Evolutionary conservation across 1,140 invertebrate genomes (phyloP), one percentile per base, ranked within the genome.

Genomic region (Lepidurus couesii): DNA sequence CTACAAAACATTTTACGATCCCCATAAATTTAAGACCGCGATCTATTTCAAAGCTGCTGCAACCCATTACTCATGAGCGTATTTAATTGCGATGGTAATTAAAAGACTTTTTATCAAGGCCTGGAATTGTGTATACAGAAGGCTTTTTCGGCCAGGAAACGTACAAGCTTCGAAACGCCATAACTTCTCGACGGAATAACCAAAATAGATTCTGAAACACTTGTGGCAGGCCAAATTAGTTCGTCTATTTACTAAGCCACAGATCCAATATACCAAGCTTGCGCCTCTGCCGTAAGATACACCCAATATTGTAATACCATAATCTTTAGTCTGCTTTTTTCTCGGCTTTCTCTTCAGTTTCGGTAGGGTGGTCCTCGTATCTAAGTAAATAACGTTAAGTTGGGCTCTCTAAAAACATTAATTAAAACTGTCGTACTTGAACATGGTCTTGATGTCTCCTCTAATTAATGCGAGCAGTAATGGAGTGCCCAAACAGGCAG

Each of bases 401-500:
- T 5, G 76, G 26, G 74, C 16, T 16, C 65, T 77, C 13, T 21
- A 42, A 26, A n/a, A 13, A 77, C 16, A 24, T 16, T 1, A 78
- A 73, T 42, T 45, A 47, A 65, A 76, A 26, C 34, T 45, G 81
- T 92, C 92, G 92, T 87, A 98, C 94, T 91, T 91, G 86, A 98
- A 96, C 81, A 98, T 87, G 1, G 91, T 90, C 81, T 92, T 95
- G 34, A 98, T 85, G 83, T 99, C 98, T 80, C 98, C 97, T 84
- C 92, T 92, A 4, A 98, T 83, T 34, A 97, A 84, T 13, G 97
- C 97, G 1, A 98, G 85, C 7, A 91, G 83, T 1, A 98, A 84
- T 6, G 98, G 98, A 47, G 94, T 92, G 76, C 91, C 92, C 80
- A 98, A 86, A 87, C 98, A 99, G 10, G 95, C 93, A 24, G 98